Evolutionary conservation across 2,888 invertebrate genomes (phyloP).

Genomic region (Drosophila pseudotalamancana): DNA sequence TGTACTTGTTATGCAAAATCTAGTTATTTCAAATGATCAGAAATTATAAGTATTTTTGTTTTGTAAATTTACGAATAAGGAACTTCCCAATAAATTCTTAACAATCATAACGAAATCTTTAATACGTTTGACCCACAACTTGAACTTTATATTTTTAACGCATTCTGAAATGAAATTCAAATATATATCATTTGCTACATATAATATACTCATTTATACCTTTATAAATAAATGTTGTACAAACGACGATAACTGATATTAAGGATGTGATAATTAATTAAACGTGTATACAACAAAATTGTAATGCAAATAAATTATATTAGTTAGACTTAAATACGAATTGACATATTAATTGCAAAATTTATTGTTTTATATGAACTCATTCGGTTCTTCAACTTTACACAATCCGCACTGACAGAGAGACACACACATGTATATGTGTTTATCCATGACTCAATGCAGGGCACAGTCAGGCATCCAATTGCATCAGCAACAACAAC

Average conservation of each 20-base stretch:
- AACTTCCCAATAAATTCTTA: neutral
- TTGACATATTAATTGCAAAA: slow-evolving; percentile 15
- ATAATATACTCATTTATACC: neutral
- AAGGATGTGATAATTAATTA: slow-evolving; percentile 6
- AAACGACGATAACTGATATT: slow-evolving; percentile 1
- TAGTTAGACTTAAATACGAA: slow-evolving; percentile 1
- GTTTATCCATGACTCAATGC: slow-evolving; percentile 11
- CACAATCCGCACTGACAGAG: neutral
- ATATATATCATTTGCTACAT: neutral
- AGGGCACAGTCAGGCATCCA: neutral
- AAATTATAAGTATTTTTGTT: neutral
- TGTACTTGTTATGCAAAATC: neutral
- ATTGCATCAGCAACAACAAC: slow-evolving; percentile 11
- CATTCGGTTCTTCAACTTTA: neutral
- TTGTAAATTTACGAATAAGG: too few relatives aligned
- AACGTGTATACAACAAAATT: neutral
- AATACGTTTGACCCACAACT: neutral
- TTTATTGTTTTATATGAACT: slow-evolving; percentile 6
- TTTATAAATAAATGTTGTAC: neutral
- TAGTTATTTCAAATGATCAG: neutral
- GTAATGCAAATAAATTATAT: neutral
- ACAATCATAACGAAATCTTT: neutral
- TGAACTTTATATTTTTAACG: slow-evolving; percentile 22
- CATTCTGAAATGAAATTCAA: neutral
- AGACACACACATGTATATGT: neutral